phyloP scores from a whole-genome alignment of 1,140 invertebrate genomes.

The Pogonognathellus flavescens region DNA sequence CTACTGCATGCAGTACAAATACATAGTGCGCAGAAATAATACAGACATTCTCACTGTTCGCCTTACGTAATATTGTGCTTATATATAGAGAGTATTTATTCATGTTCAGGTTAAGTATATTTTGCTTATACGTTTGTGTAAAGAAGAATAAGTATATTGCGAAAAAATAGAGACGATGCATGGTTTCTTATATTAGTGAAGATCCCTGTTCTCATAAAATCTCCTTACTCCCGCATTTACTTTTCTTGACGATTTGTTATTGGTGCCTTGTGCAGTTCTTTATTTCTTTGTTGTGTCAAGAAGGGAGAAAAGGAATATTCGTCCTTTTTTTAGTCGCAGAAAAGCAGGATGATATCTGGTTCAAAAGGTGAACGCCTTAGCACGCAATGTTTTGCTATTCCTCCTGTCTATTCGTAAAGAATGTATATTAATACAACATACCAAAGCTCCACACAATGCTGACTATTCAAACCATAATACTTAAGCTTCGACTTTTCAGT shows the following conservation, averaged over 20 bases:
- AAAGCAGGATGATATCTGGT: neutral
- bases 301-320: neutral
- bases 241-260: too few species aligned
- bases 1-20: neutral
- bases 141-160: too few species aligned
- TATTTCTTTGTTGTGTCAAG: neutral
- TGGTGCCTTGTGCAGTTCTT: neutral
- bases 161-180: too few species aligned
- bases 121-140: neutral
- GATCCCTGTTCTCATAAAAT: too few species aligned
- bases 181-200: too few species aligned
- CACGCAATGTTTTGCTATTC: neutral
- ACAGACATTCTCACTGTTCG: neutral
- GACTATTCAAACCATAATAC: neutral
- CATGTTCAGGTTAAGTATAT: neutral
- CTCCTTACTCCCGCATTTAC: too few species aligned
- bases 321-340: slow-evolving; percentile 19
- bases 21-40: too few species aligned
- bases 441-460: neutral
- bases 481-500: neutral
- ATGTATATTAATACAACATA: neutral
- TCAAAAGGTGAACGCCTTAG: slow-evolving; percentile 38
- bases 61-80: neutral
- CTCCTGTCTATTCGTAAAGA: neutral
- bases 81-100: neutral